A percentile compares a stretch with the other conserved stretches of the same genome.
phyloP scores from a whole-genome alignment of 2,113 vertebrate species.

The Gobiocypris rarus region DNA sequence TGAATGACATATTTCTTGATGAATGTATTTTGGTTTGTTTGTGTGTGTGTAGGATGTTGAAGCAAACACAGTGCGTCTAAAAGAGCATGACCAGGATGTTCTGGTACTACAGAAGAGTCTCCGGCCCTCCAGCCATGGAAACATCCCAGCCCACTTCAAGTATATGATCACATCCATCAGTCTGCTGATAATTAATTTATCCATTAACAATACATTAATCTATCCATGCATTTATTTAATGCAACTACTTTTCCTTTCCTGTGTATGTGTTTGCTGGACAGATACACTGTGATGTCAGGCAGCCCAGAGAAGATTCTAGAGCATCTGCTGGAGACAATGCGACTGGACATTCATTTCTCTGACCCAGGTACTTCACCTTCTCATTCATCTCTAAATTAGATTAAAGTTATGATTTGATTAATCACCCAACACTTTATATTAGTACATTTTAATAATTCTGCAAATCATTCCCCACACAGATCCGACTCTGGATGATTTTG shows the following conservation, averaged over 20 bases:
- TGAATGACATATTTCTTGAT: background rate
- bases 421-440: background rate
- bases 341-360: conserved; percentile 88
- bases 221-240: background rate
- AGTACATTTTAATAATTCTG: background rate
- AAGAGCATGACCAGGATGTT: conserved; percentile 95
- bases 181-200: background rate
- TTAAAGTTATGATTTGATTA: background rate
- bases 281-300: conserved; percentile 98
- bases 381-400: background rate
- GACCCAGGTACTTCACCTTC: conserved; percentile 77
- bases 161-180: conserved; percentile 63
- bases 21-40: conserved; percentile 33
- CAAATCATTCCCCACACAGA: conserved; percentile 71
- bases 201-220: background rate
- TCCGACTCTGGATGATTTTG: conserved; percentile 91
- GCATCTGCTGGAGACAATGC: conserved; percentile 96
- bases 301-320: conserved; percentile 98
- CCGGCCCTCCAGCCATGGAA: conserved; percentile 87
- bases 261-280: conserved; percentile 58
- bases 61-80: conserved; percentile 97
- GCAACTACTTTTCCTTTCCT: background rate
- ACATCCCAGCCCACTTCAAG: conserved; percentile 86
- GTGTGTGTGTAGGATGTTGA: conserved; percentile 89
- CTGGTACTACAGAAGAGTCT: conserved; percentile 97